Evolutionary conservation across 2,888 invertebrate genomes (phyloP).

Genomic region (Cerastis leucographa): DNA sequence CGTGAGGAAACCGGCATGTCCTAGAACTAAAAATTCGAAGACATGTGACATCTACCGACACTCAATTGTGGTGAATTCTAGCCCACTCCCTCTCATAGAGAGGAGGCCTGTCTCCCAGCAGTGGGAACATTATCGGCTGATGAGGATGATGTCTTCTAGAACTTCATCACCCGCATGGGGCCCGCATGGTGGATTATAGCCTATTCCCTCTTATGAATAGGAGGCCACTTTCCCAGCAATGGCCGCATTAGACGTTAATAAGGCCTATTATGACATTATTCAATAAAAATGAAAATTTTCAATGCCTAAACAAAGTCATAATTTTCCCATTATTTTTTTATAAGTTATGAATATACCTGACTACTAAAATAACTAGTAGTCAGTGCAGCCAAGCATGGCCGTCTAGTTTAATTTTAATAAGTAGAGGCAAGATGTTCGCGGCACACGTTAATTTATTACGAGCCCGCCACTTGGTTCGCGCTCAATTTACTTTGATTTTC

Average conservation of each 20-base stretch:
- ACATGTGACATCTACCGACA: too few relatives aligned
- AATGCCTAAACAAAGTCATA: neutral
- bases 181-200: neutral
- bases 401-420: constrained; percentile 51
- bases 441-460: constrained; percentile 60
- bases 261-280: neutral
- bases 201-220: neutral
- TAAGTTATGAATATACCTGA: neutral
- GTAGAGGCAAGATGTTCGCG: constrained; percentile 24
- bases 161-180: neutral
- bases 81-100: too few relatives aligned
- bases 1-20: too few relatives aligned
- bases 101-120: too few relatives aligned
- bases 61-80: too few relatives aligned
- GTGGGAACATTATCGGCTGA: too few relatives aligned
- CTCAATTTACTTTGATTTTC: constrained; percentile 64
- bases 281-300: neutral
- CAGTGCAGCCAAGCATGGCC: constrained; percentile 35
- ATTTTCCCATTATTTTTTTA: constrained; percentile 2
- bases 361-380: constrained; percentile 37
- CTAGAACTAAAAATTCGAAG: too few relatives aligned
- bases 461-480: constrained; percentile 50
- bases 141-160: neutral
- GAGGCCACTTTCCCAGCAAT: neutral
- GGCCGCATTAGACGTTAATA: neutral